Conservation (phyloP, 2,797 vertebrate species). For the Arctocebus calabarensis region DNA sequence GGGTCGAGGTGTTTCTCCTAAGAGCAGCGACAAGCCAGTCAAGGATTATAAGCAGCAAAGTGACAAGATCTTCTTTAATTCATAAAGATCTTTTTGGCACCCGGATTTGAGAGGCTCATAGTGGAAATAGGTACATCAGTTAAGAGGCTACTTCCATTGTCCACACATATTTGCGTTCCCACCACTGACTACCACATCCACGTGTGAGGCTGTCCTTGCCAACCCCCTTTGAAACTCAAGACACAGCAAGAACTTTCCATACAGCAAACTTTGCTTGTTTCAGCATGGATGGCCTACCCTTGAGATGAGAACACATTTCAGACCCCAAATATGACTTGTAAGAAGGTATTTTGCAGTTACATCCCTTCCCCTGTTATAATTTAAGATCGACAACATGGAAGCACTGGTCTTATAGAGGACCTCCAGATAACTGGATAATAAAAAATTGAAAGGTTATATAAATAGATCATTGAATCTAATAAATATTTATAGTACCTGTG, state of each 20-base stretch:
- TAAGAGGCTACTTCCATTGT: background rate
- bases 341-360: conserved; percentile 44
- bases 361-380: conserved; percentile 64
- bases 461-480: conserved; percentile 73
- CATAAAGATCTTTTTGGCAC: background rate
- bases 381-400: conserved; percentile 56
- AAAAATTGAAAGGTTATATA: conserved; percentile 76
- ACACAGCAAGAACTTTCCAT: background rate
- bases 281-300: background rate
- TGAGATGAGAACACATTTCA: conserved; percentile 45
- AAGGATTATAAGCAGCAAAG: background rate
- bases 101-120: background rate
- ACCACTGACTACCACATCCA: background rate
- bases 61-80: background rate
- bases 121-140: background rate
- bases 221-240: background rate
- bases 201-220: background rate
- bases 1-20: background rate
- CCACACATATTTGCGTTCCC: background rate
- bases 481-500: conserved; percentile 74
- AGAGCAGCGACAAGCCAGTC: background rate
- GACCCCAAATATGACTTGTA: conserved; percentile 36
- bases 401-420: conserved; percentile 60
- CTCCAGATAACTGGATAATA: conserved; percentile 74
- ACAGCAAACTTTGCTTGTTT: conserved; percentile 29